A percentile compares a stretch with the other conserved stretches of the same genome.
Evolutionary conservation across 2,797 vertebrate species (phyloP).

Genomic region (Coregonus suidteri): DNA sequence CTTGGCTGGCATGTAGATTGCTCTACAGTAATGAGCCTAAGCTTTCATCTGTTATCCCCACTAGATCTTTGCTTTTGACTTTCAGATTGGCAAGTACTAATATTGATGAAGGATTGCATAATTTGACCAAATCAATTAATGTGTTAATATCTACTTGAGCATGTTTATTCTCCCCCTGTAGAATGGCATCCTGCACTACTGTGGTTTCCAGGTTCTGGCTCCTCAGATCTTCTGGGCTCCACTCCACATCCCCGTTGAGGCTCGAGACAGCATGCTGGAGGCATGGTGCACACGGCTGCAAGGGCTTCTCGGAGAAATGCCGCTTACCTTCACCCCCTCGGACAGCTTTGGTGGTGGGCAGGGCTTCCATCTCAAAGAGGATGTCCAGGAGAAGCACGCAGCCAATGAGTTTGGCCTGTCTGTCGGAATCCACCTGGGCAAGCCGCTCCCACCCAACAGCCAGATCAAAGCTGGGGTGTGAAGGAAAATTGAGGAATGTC

Average conservation of each 20-base stretch:
- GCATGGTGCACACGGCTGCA: constrained; percentile 76
- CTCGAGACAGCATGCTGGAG: constrained; percentile 68
- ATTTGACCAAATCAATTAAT: background rate
- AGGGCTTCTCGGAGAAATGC: constrained; percentile 74
- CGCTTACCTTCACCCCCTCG: constrained; percentile 73
- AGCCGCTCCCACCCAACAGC: no score
- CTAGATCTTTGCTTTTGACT: no score
- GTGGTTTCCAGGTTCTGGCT: constrained; percentile 83
- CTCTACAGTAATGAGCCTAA: no score
- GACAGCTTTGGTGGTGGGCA: constrained; percentile 78
- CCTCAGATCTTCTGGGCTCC: constrained; percentile 72
- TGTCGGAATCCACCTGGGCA: no score
- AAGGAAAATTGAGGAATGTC: constrained; percentile 31
- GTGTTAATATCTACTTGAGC: background rate
- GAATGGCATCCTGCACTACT: constrained; percentile 85
- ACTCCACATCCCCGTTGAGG: constrained; percentile 48
- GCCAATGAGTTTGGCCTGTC: no score
- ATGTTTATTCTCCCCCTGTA: constrained; percentile 39
- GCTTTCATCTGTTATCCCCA: no score
- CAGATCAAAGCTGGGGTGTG: no score
- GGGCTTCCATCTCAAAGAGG: constrained; percentile 77
- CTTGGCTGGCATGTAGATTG: no score
- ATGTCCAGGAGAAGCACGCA: constrained; percentile 43
- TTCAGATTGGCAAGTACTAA: no score
- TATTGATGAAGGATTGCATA: background rate